phyloP scores from a whole-genome alignment of 1,140 invertebrate genomes.

The Radopholus similis region DNA sequence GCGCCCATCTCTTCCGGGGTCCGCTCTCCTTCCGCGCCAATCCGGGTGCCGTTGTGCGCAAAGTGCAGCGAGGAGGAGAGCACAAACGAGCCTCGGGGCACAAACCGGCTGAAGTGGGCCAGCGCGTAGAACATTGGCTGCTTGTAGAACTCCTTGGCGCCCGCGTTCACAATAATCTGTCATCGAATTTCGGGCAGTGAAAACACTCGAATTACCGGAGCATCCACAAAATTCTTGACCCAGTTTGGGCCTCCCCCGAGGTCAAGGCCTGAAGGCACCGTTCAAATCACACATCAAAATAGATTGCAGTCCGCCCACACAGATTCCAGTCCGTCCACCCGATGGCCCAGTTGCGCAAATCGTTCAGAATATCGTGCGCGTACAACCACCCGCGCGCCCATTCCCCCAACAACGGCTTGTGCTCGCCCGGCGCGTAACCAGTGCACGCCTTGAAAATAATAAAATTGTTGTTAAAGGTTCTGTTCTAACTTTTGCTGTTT shows the following conservation, averaged over 20 bases:
- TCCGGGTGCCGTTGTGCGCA: not conserved
- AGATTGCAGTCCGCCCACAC: not conserved
- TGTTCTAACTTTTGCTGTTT: not conserved
- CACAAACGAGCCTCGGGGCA: slow-evolving; percentile 29
- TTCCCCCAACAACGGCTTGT: slow-evolving; percentile 30
- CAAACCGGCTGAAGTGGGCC: slow-evolving; percentile 66
- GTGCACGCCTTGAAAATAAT: slow-evolving; percentile 26
- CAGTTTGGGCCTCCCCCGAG: slow-evolving; percentile 71
- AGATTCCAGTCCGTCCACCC: slow-evolving; percentile 77
- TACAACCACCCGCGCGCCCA: slow-evolving; percentile 24
- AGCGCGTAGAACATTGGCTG: slow-evolving; percentile 82
- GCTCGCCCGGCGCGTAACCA: slow-evolving; percentile 20
- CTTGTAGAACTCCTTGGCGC: slow-evolving; percentile 73
- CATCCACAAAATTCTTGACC: slow-evolving; percentile 72
- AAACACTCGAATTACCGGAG: slow-evolving; percentile 62
- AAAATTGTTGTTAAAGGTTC: not conserved
- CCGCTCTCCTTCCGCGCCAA: not conserved
- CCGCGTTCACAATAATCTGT: slow-evolving; percentile 70
- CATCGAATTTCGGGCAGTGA: not conserved
- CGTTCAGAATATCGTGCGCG: slow-evolving; percentile 66
- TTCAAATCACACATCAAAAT: not conserved
- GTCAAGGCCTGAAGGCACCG: not conserved
- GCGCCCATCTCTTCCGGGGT: not conserved
- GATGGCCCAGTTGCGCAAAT: slow-evolving; percentile 30
- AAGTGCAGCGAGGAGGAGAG: not conserved